Conservation (phyloP, 1,140 invertebrate species). For the Hermetia illucens region DNA sequence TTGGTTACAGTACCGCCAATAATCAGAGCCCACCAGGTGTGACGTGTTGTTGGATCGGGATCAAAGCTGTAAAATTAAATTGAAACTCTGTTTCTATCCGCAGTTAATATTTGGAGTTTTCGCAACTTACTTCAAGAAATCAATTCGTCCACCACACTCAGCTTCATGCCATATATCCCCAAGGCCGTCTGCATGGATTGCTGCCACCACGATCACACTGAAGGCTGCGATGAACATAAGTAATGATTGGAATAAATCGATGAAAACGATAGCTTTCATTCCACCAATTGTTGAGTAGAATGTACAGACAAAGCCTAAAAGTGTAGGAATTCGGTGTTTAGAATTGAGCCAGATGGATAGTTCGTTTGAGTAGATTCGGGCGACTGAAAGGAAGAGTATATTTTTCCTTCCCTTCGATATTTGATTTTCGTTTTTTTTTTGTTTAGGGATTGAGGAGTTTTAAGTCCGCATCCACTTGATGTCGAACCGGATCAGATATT, state of each 20-base stretch:
- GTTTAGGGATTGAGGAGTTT: too few species aligned
- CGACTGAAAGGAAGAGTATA: too few species aligned
- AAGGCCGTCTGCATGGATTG: constrained; percentile 46
- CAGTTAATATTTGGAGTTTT: too few species aligned
- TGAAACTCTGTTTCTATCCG: too few species aligned
- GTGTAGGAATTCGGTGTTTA: too few species aligned
- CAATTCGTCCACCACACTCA: constrained; percentile 42
- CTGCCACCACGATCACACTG: constrained; percentile 57
- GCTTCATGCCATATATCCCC: constrained; percentile 51
- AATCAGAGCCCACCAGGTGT: constrained; percentile 56
- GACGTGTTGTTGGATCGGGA: constrained; percentile 54
- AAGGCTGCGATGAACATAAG: constrained; percentile 65
- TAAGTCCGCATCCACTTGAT: too few species aligned
- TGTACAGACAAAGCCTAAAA: constrained; percentile 51
- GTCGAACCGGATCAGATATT: too few species aligned
- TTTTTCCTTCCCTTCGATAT: too few species aligned
- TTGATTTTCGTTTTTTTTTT: too few species aligned
- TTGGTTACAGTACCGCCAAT: constrained; percentile 62
- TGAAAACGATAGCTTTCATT: constrained; percentile 79
- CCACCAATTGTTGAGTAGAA: constrained; percentile 79
- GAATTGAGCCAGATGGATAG: too few species aligned
- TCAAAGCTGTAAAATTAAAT: constrained; percentile 34
- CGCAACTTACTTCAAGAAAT: constrained; percentile 58
- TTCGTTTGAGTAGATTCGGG: too few species aligned
- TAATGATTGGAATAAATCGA: constrained; percentile 69